Percentiles rank a stretch among this genome's conserved stretches.
These are phyloP conservation scores for Rhagonycha fulva DNA, from an alignment of 2,888 invertebrate genomes.

Conservation along the genomic window DNA sequence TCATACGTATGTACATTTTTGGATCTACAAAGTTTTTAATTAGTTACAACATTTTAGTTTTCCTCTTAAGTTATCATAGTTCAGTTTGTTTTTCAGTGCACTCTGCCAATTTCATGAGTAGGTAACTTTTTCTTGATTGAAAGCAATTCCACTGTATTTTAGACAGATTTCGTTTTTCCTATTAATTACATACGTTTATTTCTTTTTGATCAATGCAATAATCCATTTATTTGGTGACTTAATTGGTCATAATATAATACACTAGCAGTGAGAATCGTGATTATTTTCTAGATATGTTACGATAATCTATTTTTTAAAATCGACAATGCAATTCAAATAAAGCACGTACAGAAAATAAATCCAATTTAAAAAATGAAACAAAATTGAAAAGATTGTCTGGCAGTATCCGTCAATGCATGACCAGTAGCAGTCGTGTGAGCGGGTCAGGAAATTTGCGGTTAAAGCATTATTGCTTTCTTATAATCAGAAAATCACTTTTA, in stretches of 20 bases:
- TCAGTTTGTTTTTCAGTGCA: too few species aligned
- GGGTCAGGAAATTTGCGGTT: conserved; percentile 40
- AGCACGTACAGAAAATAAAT: background rate
- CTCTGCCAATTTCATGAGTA: too few species aligned
- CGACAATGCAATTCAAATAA: background rate
- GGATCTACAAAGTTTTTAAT: too few species aligned
- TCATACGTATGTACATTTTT: too few species aligned
- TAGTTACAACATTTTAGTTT: too few species aligned
- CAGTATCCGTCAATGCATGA: conserved; percentile 35
- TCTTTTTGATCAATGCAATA: background rate
- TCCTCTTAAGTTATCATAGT: too few species aligned
- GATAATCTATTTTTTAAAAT: background rate
- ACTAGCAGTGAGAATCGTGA: background rate
- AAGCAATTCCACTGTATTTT: background rate
- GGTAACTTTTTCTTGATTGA: too few species aligned
- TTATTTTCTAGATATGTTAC: background rate
- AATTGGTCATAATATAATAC: background rate
- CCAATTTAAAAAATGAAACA: conserved; percentile 4
- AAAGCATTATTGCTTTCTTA: conserved; percentile 35
- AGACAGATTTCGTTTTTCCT: background rate
- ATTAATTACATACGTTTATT: background rate
- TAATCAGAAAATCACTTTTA: conserved; percentile 24
- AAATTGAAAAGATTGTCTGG: background rate
- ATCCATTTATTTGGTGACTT: background rate
- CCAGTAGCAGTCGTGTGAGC: conserved; percentile 35